Percentiles rank a stretch among this genome's conserved stretches.
Conservation (phyloP, 23 tunicate genomes). For the Styela plicata region DNA sequence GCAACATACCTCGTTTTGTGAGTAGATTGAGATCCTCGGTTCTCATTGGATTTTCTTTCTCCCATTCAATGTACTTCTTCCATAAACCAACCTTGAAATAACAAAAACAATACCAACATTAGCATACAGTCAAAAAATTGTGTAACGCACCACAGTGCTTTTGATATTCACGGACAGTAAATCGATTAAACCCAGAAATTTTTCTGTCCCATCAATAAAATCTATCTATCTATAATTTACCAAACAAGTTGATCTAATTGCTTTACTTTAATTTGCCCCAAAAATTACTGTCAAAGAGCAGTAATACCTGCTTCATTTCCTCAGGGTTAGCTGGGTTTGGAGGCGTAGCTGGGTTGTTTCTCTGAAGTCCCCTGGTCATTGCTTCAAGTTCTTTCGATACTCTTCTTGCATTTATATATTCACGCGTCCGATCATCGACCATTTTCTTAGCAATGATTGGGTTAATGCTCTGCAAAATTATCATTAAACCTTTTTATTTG, state of each 20-base stretch:
- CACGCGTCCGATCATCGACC: conserved; percentile 78
- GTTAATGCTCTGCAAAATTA: conserved; percentile 72
- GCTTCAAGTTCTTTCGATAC: conserved; percentile 87
- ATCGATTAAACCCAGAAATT: too few relatives aligned
- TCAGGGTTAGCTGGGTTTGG: conserved; percentile 69
- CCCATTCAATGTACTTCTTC: conserved; percentile 95
- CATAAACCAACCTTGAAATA: conserved; percentile 74
- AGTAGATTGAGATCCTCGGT: conserved; percentile 57
- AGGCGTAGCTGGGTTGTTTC: conserved; percentile 84
- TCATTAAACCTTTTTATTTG: too few relatives aligned
- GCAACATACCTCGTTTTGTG: conserved; percentile 76
- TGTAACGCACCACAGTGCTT: too few relatives aligned
- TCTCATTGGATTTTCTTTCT: conserved; percentile 74
- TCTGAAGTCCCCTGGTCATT: conserved; percentile 75
- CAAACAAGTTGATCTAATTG: neutral
- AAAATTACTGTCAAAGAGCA: neutral
- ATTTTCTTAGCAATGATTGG: conserved; percentile 91
- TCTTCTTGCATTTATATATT: conserved; percentile 72
- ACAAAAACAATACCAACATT: neutral
- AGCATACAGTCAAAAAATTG: too few relatives aligned
- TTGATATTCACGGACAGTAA: too few relatives aligned
- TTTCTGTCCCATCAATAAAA: too few relatives aligned
- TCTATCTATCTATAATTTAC: too few relatives aligned
- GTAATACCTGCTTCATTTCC: conserved; percentile 64
- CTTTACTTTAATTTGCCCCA: neutral